Base-by-base conservation (phyloP, 30 jellyfish, hydroid and myxozoan genomes). In the Hydra vulgaris region DNA sequence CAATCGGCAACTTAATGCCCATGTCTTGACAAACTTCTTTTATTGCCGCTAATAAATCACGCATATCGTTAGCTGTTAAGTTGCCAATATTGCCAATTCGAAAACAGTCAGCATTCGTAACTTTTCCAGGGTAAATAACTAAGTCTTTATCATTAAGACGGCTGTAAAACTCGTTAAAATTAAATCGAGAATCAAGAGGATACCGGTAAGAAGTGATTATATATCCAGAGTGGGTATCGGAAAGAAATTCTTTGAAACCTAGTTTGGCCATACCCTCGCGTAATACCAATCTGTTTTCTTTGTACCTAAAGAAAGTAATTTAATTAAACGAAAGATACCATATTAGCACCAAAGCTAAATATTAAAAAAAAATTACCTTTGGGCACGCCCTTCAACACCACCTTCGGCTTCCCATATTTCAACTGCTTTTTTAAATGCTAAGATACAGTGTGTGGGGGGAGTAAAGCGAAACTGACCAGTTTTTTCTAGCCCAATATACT, bases 121-220 rank as follows among this genome's bases (percentile, higher is more conserved):
- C 97, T 71, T 90, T 90, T 55, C 97, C 97, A 16, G 97, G 97
- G 72, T 91, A 91, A 55, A 91, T 91, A 21, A 87, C 97, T 73
- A 86, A 89, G 19, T 81, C 95, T 79, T 56, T 82, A 72, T 86
- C 95, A 66, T 85, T 81, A 70, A 91, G 79, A 0, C 82, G 76
- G 68, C 77, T 73, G 69, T 91, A 91, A 85, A 91, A 91, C 23
- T 53, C 68, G 27, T 73, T 79, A 88, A 91, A 91, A 25, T 82
- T 90, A 56, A 91, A 91, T 68, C 84, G 86, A 40, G 88, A 88
- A 66, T 86, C 91, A 18, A 74, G 26, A 23, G 97, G 97, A 72
- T 82, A 91, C 78, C 54, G 78, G 78, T 74, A 91, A 15, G 97
- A 91, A 0, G 97, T 91, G 15, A 91, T 91, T 26, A 91, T 91